phyloP scores from a whole-genome alignment of 2,888 invertebrate species.

The Brachypalpus laphriformis region DNA sequence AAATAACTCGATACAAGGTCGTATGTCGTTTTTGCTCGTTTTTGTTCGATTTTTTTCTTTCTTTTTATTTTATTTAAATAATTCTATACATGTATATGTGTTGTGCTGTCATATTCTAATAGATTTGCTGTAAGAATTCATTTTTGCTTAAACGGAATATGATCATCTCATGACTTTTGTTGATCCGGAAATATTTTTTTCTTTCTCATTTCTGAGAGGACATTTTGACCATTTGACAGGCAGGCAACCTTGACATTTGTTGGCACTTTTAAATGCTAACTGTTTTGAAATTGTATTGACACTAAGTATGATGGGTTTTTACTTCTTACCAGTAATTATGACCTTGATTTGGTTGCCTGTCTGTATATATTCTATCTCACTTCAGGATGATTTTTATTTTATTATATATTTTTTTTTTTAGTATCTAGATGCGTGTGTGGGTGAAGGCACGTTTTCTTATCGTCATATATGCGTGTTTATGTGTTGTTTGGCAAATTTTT shows the following conservation, averaged over 20 bases:
- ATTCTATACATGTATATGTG: slow-evolving; percentile 12
- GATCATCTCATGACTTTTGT: slow-evolving; percentile 28
- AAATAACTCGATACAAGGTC: slow-evolving; percentile 83
- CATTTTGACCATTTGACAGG: slow-evolving; percentile 15
- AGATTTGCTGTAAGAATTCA: slow-evolving; percentile 31
- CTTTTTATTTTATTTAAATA: slow-evolving; percentile 50
- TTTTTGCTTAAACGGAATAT: slow-evolving; percentile 24
- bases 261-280: background rate
- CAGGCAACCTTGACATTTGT: slow-evolving; percentile 59
- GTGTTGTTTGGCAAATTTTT: slow-evolving; percentile 4
- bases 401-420: background rate
- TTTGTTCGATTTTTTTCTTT: slow-evolving; percentile 19
- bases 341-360: slow-evolving; percentile 44
- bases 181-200: slow-evolving; percentile 59
- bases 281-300: slow-evolving; percentile 27
- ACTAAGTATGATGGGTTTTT: slow-evolving; percentile 40
- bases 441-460: slow-evolving; percentile 64
- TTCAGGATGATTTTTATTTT: slow-evolving; percentile 56
- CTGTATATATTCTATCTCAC: slow-evolving; percentile 21
- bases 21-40: slow-evolving; percentile 73
- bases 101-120: slow-evolving; percentile 52
- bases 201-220: slow-evolving; percentile 17
- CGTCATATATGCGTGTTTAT: slow-evolving; percentile 54
- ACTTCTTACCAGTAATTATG: slow-evolving; percentile 35
- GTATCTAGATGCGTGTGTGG: slow-evolving; percentile 32